Evolutionary conservation across 2,888 invertebrate species (phyloP).

Genomic region (Eupithecia dodoneata): DNA sequence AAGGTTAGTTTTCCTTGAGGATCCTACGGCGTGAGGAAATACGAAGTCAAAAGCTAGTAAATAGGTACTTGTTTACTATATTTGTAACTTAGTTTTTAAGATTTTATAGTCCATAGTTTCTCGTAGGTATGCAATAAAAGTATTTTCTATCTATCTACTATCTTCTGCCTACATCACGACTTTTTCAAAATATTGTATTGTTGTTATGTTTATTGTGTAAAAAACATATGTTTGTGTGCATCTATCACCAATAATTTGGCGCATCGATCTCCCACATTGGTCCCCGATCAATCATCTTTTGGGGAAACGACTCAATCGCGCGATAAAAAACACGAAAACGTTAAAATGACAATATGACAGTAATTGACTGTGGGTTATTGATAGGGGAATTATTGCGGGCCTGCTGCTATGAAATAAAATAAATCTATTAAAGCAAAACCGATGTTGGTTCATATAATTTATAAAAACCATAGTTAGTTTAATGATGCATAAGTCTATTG

Average conservation of each 20-base stretch:
- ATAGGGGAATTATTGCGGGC: slow-evolving; percentile 38
- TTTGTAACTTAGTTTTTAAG: no score
- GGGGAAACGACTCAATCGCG: slow-evolving; percentile 48
- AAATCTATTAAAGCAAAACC: neutral
- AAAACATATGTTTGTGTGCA: neutral
- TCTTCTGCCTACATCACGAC: no score
- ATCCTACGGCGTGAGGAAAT: no score
- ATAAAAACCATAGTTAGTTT: neutral
- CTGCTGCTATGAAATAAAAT: neutral
- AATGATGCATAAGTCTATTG: no score
- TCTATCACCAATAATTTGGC: slow-evolving; percentile 4
- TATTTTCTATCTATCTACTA: no score
- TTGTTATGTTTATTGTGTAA: neutral
- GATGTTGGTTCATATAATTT: neutral
- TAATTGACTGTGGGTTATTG: slow-evolving; percentile 65
- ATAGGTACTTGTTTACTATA: no score
- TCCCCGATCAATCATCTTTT: slow-evolving; percentile 57
- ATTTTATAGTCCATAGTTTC: no score
- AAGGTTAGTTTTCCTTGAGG: no score
- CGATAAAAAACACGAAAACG: slow-evolving; percentile 59
- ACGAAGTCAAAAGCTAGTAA: no score
- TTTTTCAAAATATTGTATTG: neutral
- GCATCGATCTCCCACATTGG: slow-evolving; percentile 24
- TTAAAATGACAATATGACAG: slow-evolving; percentile 59
- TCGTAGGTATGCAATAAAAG: no score